Conservation (phyloP, 2,113 vertebrate genomes). For the Harpagus bidentatus region DNA sequence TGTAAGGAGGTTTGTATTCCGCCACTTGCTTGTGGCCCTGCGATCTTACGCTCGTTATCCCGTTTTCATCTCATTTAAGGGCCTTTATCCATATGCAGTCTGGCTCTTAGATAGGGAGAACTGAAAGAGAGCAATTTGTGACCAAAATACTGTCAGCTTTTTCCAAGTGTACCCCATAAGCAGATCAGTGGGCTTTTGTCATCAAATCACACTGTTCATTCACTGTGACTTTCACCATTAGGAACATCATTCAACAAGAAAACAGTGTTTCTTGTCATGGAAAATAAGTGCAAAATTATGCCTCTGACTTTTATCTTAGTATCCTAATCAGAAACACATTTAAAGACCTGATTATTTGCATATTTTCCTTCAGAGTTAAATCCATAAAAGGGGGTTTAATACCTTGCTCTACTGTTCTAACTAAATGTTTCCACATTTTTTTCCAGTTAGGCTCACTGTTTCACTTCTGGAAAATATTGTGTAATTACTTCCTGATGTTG, state of each 20-base stretch:
- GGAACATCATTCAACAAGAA: slow-evolving; percentile 32
- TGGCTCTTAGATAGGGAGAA: not conserved
- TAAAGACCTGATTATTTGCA: slow-evolving; percentile 77
- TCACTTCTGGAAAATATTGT: slow-evolving; percentile 81
- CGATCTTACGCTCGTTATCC: not conserved
- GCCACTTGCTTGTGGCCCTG: not conserved
- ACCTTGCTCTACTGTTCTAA: slow-evolving; percentile 81
- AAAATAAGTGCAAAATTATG: slow-evolving; percentile 40
- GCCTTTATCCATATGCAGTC: not conserved
- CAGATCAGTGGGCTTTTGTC: not conserved
- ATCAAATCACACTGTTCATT: not conserved
- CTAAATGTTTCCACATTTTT: slow-evolving; percentile 82
- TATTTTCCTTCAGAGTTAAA: slow-evolving; percentile 78
- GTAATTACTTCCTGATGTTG: slow-evolving; percentile 78
- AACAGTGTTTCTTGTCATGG: slow-evolving; percentile 48
- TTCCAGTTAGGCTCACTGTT: slow-evolving; percentile 78
- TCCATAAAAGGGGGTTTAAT: slow-evolving; percentile 77
- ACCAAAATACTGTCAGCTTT: not conserved
- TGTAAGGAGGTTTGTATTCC: not conserved
- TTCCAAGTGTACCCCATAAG: not conserved
- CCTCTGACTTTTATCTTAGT: slow-evolving; percentile 72
- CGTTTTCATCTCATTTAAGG: not conserved
- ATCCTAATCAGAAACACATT: slow-evolving; percentile 74
- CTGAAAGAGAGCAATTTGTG: not conserved
- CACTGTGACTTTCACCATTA: not conserved